These are phyloP conservation scores for Centropristis striata DNA, from an alignment of 2,113 vertebrate species.

Conservation along the genomic window DNA sequence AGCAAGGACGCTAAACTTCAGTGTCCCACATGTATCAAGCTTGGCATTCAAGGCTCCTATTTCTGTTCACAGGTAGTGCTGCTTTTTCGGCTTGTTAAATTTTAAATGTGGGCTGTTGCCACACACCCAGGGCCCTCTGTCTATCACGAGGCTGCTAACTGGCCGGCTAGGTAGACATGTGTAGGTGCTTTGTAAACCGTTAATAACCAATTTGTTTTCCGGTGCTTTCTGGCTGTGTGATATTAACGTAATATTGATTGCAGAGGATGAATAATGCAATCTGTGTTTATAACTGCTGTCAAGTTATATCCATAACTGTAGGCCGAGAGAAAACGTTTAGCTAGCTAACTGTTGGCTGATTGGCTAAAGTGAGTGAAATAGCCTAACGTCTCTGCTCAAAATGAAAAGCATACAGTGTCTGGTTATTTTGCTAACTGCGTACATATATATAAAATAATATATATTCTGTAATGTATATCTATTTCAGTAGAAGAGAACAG, in stretches of 20 bases:
- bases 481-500: no score
- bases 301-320: background rate
- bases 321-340: background rate
- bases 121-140: constrained; percentile 49
- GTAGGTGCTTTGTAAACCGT: constrained; percentile 2
- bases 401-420: background rate
- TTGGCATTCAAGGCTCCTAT: constrained; percentile 96
- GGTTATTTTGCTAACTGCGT: background rate
- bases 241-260: background rate
- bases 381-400: background rate
- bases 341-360: constrained; percentile 43
- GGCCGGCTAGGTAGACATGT: constrained; percentile 64
- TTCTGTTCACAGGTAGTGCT: constrained; percentile 97
- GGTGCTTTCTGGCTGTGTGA: background rate
- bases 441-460: background rate
- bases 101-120: background rate
- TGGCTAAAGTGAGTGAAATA: constrained; percentile 16
- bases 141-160: constrained; percentile 74
- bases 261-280: background rate
- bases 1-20: constrained; percentile 96
- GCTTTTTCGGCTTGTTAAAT: background rate
- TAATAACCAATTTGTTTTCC: background rate
- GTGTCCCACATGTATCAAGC: constrained; percentile 98
- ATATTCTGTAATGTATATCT: background rate
- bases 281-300: background rate